phyloP scores from a whole-genome alignment of 23 tunicate species.

The Halocynthia roretzi region DNA sequence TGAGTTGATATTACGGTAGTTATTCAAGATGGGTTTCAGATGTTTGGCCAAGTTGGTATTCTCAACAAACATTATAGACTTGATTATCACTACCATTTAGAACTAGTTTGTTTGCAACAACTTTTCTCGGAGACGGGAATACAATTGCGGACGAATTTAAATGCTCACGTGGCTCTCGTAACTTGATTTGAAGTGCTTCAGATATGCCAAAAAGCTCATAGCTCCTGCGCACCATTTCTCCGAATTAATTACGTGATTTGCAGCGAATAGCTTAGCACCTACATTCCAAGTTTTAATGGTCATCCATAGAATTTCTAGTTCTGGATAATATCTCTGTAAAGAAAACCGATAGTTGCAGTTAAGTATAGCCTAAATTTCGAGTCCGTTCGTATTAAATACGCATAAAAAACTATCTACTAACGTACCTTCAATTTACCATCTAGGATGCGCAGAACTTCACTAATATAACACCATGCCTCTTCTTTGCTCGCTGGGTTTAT shows the following conservation, averaged over 20 bases:
- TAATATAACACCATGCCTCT: constrained; percentile 31
- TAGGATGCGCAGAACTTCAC: constrained; percentile 24
- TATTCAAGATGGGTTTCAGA: too few species aligned
- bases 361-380: too few species aligned
- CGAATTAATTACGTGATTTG: constrained; percentile 44
- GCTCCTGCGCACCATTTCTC: constrained; percentile 78
- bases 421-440: constrained; percentile 11
- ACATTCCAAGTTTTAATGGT: constrained; percentile 63
- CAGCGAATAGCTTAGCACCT: constrained; percentile 38
- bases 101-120: too few species aligned
- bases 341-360: not conserved
- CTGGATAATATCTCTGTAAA: constrained; percentile 24
- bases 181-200: constrained; percentile 32
- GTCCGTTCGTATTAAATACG: not conserved
- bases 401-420: not conserved
- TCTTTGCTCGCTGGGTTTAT: constrained; percentile 41
- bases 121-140: not conserved
- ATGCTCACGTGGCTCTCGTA: constrained; percentile 55
- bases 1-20: too few species aligned
- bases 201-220: constrained; percentile 36
- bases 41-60: too few species aligned
- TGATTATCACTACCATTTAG: too few species aligned
- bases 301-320: constrained; percentile 62
- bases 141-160: not conserved
- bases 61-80: too few species aligned